These are phyloP conservation scores for Vanacampus margaritifer DNA, from an alignment of 2,113 vertebrate genomes.

Conservation along the genomic window DNA sequence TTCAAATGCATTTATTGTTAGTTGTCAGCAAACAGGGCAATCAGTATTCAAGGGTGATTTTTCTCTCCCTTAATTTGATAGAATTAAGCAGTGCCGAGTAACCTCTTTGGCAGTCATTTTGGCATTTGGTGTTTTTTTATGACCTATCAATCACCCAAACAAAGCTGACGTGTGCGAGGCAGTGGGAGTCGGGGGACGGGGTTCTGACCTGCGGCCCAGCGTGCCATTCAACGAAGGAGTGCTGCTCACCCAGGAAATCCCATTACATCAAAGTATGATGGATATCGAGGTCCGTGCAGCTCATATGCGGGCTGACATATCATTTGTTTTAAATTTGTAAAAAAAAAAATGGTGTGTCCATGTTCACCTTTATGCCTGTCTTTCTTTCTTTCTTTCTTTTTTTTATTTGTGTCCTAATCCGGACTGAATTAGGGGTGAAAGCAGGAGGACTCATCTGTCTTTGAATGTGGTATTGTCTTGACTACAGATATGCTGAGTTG, in stretches of 20 bases:
- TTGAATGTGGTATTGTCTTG: not conserved
- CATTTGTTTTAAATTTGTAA: slow-evolving; percentile 71
- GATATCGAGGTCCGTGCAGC: slow-evolving; percentile 63
- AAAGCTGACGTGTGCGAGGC: slow-evolving; percentile 52
- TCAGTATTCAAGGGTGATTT: slow-evolving; percentile 34
- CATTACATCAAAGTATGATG: slow-evolving; percentile 77
- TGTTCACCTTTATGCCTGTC: slow-evolving; percentile 49
- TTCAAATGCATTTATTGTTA: not conserved
- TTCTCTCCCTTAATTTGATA: slow-evolving; percentile 16
- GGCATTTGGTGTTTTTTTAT: slow-evolving; percentile 59
- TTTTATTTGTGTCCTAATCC: not conserved
- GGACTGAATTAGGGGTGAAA: slow-evolving; percentile 6
- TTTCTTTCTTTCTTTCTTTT: slow-evolving; percentile 42
- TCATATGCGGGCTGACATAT: slow-evolving; percentile 72
- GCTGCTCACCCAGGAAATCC: slow-evolving; percentile 72
- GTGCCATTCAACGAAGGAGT: slow-evolving; percentile 73
- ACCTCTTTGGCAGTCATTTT: slow-evolving; percentile 35
- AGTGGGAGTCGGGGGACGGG: slow-evolving; percentile 37
- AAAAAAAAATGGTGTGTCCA: slow-evolving; percentile 38
- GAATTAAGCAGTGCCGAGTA: slow-evolving; percentile 22
- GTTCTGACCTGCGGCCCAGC: slow-evolving; percentile 69
- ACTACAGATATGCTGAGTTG: not conserved
- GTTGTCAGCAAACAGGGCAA: slow-evolving; percentile 11
- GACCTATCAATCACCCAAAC: slow-evolving; percentile 70
- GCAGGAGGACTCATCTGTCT: slow-evolving; percentile 1